Conservation (phyloP, 30 jellyfish, hydroid and myxozoan genomes). For the Rhopilema esculentum region DNA sequence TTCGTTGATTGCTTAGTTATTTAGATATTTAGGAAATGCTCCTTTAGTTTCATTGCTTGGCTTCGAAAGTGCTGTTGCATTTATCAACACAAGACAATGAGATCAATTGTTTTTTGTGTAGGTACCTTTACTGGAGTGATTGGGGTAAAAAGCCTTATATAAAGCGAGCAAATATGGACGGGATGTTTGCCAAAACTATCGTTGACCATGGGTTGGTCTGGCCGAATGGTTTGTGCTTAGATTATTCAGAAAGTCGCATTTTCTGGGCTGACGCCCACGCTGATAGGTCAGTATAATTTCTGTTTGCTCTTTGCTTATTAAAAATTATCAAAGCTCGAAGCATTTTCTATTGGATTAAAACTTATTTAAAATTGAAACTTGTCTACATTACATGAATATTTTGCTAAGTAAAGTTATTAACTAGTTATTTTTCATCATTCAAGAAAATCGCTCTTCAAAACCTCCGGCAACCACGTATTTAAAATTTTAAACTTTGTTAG, state of each 20-base stretch:
- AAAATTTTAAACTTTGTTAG: too few species aligned
- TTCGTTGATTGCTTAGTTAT: too few species aligned
- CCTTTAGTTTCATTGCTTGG: too few species aligned
- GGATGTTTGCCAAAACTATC: slow-evolving; percentile 70
- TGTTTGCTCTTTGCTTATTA: background rate
- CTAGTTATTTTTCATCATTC: too few species aligned
- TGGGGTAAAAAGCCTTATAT: slow-evolving; percentile 97
- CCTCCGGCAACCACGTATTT: too few species aligned
- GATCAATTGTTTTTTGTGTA: background rate
- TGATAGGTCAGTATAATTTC: slow-evolving; percentile 74
- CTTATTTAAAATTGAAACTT: background rate
- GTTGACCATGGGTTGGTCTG: slow-evolving; percentile 89
- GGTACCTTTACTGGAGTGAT: slow-evolving; percentile 96
- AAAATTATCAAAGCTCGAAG: background rate
- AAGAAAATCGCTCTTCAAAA: too few species aligned
- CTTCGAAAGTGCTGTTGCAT: too few species aligned
- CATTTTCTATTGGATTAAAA: background rate
- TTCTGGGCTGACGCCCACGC: slow-evolving; percentile 98
- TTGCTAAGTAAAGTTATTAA: too few species aligned
- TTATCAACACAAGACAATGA: background rate
- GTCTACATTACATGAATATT: background rate
- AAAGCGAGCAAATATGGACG: slow-evolving; percentile 91
- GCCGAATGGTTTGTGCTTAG: slow-evolving; percentile 97
- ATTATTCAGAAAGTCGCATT: slow-evolving; percentile 76
- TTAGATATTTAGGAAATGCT: too few species aligned